Percentiles rank a stretch among this genome's conserved stretches.
These are phyloP conservation scores for Python bivittatus DNA, from an alignment of 2,113 vertebrate genomes.

Conservation along the genomic window DNA sequence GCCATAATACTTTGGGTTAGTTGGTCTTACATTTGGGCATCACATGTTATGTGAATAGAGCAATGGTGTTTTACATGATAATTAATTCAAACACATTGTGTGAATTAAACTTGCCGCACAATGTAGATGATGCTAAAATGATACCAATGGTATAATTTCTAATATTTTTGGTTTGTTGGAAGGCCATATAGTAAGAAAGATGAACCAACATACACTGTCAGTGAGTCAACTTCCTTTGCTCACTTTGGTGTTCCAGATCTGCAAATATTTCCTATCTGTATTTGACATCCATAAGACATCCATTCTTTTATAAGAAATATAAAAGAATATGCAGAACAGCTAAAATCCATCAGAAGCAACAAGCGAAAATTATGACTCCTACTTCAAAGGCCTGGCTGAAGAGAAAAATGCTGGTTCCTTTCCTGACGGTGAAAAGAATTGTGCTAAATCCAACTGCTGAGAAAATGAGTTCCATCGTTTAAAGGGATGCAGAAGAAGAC, in stretches of 20 bases:
- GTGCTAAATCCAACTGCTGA: not conserved
- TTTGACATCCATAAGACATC: not conserved
- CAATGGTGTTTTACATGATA: not conserved
- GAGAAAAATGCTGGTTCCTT: not conserved
- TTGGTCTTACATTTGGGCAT: not conserved
- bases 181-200: not conserved
- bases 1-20: not conserved
- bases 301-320: not conserved
- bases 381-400: not conserved
- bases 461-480: not conserved
- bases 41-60: not conserved
- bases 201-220: not conserved
- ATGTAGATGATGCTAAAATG: not conserved
- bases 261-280: not conserved
- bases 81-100: not conserved
- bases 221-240: not conserved
- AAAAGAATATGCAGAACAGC: not conserved
- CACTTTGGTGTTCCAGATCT: not conserved
- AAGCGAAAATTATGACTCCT: not conserved
- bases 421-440: not conserved
- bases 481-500: not conserved
- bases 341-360: not conserved
- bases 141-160: not conserved
- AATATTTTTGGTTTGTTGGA: not conserved
- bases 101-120: not conserved